These are phyloP conservation scores for Trichonephila inaurata DNA, from an alignment of 1,140 invertebrate species.

Conservation along the genomic window DNA sequence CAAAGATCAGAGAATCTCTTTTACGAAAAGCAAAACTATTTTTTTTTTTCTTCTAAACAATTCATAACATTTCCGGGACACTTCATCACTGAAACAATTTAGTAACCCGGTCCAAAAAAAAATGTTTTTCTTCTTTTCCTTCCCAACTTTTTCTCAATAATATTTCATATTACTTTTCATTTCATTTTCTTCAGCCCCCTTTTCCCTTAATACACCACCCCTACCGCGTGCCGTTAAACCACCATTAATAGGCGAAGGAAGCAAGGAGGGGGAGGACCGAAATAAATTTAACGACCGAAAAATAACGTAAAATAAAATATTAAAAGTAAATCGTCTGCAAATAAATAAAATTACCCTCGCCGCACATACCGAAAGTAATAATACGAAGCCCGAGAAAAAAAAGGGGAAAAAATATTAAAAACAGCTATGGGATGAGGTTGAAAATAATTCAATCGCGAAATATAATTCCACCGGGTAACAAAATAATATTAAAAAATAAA, in stretches of 20 bases:
- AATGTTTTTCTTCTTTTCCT: background rate
- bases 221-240: conserved; percentile 56
- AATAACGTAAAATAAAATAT: conserved; percentile 59
- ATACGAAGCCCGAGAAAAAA: conserved; percentile 32
- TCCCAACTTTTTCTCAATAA: conserved; percentile 50
- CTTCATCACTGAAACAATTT: conserved; percentile 61
- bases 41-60: background rate
- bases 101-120: background rate
- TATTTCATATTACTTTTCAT: conserved; percentile 66
- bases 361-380: conserved; percentile 3
- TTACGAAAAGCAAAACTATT: background rate
- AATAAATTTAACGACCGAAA: conserved; percentile 72
- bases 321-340: conserved; percentile 46
- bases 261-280: background rate
- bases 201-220: background rate
- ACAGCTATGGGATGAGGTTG: conserved; percentile 32
- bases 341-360: conserved; percentile 66
- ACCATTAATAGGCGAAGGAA: conserved; percentile 44
- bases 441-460: conserved; percentile 75
- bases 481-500: conserved; percentile 68
- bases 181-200: background rate
- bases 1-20: background rate
- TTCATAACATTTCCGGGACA: background rate
- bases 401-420: conserved; percentile 2
- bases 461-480: conserved; percentile 67